These are phyloP conservation scores for Tinea pellionella DNA, from an alignment of 2,888 invertebrate genomes.

Conservation along the genomic window DNA sequence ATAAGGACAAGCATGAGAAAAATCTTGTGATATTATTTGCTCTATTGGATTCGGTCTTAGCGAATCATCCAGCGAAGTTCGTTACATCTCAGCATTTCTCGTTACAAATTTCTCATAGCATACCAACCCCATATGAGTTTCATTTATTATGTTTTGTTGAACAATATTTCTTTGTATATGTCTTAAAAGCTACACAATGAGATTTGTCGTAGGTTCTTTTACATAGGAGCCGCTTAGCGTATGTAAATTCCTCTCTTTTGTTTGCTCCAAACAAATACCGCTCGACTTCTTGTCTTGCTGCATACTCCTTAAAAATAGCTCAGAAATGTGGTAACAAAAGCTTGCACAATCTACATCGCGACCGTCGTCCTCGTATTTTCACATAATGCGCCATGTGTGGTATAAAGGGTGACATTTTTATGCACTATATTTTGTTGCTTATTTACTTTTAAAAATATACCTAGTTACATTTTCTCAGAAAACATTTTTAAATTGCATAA, in stretches of 20 bases:
- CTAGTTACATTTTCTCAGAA: too few species aligned
- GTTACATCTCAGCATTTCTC: background rate
- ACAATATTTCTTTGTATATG: slow-evolving; percentile 21
- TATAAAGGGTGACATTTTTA: slow-evolving; percentile 1
- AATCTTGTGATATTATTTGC: background rate
- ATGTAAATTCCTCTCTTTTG: slow-evolving; percentile 33
- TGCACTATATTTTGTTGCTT: slow-evolving; percentile 3
- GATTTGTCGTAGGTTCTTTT: slow-evolving; percentile 21
- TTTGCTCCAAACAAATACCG: slow-evolving; percentile 26
- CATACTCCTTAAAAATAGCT: slow-evolving; percentile 14
- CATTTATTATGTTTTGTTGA: background rate
- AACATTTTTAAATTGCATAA: too few species aligned
- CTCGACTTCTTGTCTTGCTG: slow-evolving; percentile 7
- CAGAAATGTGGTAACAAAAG: slow-evolving; percentile 21
- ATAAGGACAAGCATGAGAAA: background rate
- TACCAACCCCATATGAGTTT: background rate
- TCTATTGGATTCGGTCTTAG: background rate
- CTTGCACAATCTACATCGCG: slow-evolving; percentile 24
- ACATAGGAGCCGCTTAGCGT: slow-evolving; percentile 23
- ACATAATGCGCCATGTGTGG: slow-evolving; percentile 1
- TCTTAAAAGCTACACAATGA: slow-evolving; percentile 24
- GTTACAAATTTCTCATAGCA: background rate
- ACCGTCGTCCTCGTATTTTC: slow-evolving; percentile 7
- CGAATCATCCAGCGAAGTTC: background rate
- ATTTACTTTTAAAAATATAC: background rate